Evolutionary conservation across 1,140 invertebrate species (phyloP).

Genomic region (Triops cancriformis): DNA sequence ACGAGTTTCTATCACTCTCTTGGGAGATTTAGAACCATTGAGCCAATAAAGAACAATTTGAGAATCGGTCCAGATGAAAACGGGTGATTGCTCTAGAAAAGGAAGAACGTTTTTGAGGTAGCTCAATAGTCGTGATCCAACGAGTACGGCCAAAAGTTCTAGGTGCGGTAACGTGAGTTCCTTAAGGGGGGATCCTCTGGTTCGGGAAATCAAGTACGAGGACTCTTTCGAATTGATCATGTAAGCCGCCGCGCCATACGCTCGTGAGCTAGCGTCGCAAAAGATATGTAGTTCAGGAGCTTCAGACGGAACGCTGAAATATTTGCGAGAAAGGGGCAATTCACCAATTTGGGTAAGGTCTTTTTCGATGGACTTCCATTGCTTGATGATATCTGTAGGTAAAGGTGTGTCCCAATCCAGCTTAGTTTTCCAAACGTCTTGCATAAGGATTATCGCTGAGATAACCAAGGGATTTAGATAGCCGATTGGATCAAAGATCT

Average conservation of each 20-base stretch:
- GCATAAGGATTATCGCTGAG: constrained; percentile 40
- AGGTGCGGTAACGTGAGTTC: background rate
- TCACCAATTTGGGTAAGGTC: background rate
- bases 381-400: background rate
- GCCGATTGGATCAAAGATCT: constrained; percentile 34
- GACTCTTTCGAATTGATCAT: background rate
- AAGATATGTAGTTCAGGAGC: background rate
- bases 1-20: background rate
- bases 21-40: background rate
- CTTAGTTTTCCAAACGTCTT: constrained; percentile 38
- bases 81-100: background rate
- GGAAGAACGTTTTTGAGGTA: background rate
- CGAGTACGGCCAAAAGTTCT: background rate
- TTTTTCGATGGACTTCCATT: background rate
- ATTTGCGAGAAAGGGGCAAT: background rate
- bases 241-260: background rate
- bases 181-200: background rate
- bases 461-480: constrained; percentile 36
- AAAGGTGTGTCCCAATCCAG: constrained; percentile 32
- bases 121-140: background rate
- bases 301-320: background rate
- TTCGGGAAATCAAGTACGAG: background rate
- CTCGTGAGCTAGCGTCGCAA: background rate
- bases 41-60: background rate
- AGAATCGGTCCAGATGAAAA: background rate